phyloP scores from a whole-genome alignment of 2,888 invertebrate genomes.

The Eilema depressum region DNA sequence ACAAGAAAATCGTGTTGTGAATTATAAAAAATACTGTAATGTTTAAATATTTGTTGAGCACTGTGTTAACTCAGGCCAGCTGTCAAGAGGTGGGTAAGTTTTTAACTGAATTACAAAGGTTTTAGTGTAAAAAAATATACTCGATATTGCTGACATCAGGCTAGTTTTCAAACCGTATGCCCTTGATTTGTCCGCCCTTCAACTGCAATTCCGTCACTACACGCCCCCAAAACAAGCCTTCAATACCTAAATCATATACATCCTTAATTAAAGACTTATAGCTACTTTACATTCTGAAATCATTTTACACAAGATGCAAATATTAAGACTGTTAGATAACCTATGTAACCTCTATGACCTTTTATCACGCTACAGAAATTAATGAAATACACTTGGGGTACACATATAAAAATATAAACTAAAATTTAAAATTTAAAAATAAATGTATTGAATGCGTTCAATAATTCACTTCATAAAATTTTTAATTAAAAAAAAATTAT shows the following conservation, averaged over 20 bases:
- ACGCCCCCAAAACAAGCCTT: constrained; percentile 51
- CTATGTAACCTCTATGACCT: constrained; percentile 74
- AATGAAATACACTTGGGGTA: constrained; percentile 8
- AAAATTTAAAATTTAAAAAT: not conserved
- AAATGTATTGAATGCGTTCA: not conserved
- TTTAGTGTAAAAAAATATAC: constrained; percentile 25
- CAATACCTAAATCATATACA: constrained; percentile 37
- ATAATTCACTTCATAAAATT: not conserved
- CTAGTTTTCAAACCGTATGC: constrained; percentile 52
- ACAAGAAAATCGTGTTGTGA: constrained; percentile 66
- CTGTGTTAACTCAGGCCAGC: constrained; percentile 88
- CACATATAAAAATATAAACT: not conserved
- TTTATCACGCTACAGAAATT: constrained; percentile 36
- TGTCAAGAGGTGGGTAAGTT: constrained; percentile 93
- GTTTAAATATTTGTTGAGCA: constrained; percentile 88
- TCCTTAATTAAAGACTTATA: constrained; percentile 17
- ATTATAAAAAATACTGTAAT: constrained; percentile 85
- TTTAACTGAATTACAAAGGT: constrained; percentile 54
- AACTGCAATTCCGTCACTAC: constrained; percentile 67
- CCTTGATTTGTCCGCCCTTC: constrained; percentile 82
- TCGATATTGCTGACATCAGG: constrained; percentile 30
- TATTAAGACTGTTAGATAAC: constrained; percentile 68
- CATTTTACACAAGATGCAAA: not conserved
- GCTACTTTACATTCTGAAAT: constrained; percentile 16
- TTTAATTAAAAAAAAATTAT: not conserved